phyloP scores from a whole-genome alignment of 2,797 vertebrate species.

The Gallinago solitaria region DNA sequence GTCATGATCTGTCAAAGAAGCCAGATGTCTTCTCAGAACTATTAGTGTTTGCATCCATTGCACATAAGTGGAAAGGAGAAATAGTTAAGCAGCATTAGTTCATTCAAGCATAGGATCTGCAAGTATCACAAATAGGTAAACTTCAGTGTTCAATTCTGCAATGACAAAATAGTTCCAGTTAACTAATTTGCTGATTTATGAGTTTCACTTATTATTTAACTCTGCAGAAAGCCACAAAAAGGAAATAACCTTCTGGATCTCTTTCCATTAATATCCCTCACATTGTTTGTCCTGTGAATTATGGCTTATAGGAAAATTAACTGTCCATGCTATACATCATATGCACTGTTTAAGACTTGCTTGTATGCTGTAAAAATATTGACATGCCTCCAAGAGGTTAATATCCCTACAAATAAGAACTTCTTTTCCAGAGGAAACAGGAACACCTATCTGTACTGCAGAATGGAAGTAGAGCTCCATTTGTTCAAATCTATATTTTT shows the following conservation, averaged over 20 bases:
- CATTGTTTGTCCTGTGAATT: constrained; percentile 59
- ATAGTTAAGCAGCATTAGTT: neutral
- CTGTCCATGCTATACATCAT: constrained; percentile 27
- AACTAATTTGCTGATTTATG: constrained; percentile 57
- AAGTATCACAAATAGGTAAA: neutral
- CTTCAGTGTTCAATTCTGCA: neutral
- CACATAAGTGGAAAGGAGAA: neutral
- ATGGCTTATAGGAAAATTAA: constrained; percentile 61
- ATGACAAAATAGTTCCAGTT: constrained; percentile 15
- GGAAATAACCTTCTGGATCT: constrained; percentile 56
- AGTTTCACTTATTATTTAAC: constrained; percentile 52
- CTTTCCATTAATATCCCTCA: constrained; percentile 52
- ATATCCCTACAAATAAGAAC: neutral
- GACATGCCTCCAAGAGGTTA: constrained; percentile 38
- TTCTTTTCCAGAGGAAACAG: constrained; percentile 57
- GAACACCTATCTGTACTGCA: constrained; percentile 31
- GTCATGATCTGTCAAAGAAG: neutral
- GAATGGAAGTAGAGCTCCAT: neutral
- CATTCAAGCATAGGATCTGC: neutral
- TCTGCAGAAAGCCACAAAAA: constrained; percentile 47
- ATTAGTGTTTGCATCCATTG: neutral
- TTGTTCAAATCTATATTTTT: neutral
- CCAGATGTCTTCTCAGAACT: neutral
- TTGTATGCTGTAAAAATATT: constrained; percentile 50
- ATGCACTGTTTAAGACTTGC: too few relatives aligned